These are phyloP conservation scores for Acleris holmiana DNA, from an alignment of 2,888 invertebrate species.

Conservation along the genomic window DNA sequence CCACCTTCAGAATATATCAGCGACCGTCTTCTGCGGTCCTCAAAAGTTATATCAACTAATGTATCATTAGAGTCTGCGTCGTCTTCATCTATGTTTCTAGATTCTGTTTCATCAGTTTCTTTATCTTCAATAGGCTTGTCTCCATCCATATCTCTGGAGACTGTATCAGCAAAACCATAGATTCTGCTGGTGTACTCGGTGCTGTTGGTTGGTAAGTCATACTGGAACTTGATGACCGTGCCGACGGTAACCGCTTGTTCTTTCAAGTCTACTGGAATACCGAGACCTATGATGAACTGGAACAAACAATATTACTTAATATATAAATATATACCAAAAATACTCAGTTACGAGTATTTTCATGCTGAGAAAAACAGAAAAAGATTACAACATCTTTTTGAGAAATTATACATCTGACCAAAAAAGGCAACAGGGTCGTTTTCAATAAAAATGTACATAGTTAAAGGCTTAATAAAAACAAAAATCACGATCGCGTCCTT, in stretches of 20 bases:
- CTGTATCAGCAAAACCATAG: conserved; percentile 71
- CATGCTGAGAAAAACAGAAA: no score
- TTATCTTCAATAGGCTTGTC: conserved; percentile 44
- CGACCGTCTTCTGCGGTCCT: conserved; percentile 65
- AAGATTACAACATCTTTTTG: no score
- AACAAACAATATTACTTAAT: conserved; percentile 45
- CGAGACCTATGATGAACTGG: conserved; percentile 87
- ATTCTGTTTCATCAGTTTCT: conserved; percentile 26
- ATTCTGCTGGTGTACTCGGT: conserved; percentile 82
- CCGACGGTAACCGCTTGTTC: conserved; percentile 86
- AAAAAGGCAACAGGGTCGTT: no score
- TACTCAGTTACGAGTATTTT: background rate
- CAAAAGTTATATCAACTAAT: conserved; percentile 72
- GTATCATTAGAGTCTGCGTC: conserved; percentile 54
- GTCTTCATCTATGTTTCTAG: conserved; percentile 45
- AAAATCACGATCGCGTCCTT: no score
- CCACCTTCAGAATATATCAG: conserved; percentile 70
- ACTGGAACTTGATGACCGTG: conserved; percentile 87
- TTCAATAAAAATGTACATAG: no score
- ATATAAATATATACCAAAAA: no score
- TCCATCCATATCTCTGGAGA: conserved; percentile 72
- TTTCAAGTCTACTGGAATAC: conserved; percentile 86
- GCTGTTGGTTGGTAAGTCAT: conserved; percentile 86
- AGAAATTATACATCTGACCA: no score
- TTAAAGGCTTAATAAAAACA: no score